These are phyloP conservation scores for Ormyrus nitidulus DNA, from an alignment of 2,888 invertebrate genomes.

Conservation along the genomic window DNA sequence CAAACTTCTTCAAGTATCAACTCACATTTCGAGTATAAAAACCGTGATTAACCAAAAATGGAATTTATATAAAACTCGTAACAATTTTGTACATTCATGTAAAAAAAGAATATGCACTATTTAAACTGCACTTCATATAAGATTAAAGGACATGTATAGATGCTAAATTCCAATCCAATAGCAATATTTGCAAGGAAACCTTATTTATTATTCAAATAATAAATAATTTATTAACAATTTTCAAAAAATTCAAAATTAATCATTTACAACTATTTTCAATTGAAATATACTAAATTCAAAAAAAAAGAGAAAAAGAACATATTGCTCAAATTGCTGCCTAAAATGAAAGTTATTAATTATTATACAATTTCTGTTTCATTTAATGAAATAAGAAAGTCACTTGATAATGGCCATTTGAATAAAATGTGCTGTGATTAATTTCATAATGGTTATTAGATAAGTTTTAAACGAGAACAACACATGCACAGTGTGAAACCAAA, in stretches of 20 bases:
- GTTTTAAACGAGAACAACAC: constrained; percentile 39
- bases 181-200: not conserved
- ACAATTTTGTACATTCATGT: constrained; percentile 51
- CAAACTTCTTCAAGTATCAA: constrained; percentile 6
- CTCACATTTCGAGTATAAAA: not conserved
- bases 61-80: constrained; percentile 33
- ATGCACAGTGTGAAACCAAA: constrained; percentile 50
- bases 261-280: constrained; percentile 4
- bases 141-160: not conserved
- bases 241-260: not conserved
- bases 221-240: constrained; percentile 14
- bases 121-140: constrained; percentile 28
- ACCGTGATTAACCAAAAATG: constrained; percentile 8
- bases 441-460: constrained; percentile 49
- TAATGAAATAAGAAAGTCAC: constrained; percentile 28
- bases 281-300: not conserved
- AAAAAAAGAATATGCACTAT: constrained; percentile 27
- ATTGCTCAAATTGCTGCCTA: constrained; percentile 24
- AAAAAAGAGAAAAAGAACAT: not conserved
- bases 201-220: not conserved
- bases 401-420: constrained; percentile 56
- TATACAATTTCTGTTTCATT: constrained; percentile 16
- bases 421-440: constrained; percentile 56
- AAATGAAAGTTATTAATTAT: constrained; percentile 19
- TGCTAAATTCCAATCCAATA: not conserved